These are phyloP conservation scores for Toxotes jaculatrix DNA, from an alignment of 2,113 vertebrate genomes.

Conservation along the genomic window DNA sequence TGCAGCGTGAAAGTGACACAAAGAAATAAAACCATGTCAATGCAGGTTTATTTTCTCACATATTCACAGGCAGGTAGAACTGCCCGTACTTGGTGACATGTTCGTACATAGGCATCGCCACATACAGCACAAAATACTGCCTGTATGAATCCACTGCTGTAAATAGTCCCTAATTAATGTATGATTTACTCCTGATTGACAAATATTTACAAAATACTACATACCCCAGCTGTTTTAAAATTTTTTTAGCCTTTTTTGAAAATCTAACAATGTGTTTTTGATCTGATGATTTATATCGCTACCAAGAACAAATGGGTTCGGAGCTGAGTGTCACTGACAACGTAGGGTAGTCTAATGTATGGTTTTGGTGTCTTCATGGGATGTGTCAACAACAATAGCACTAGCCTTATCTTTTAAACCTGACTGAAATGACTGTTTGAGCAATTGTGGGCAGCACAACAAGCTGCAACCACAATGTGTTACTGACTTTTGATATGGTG, in stretches of 20 bases:
- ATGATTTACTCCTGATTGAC: background rate
- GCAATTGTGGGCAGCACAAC: background rate
- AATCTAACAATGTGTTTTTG: background rate
- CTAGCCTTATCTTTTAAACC: background rate
- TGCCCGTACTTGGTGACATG: background rate
- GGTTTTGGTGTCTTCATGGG: background rate
- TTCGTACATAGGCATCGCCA: background rate
- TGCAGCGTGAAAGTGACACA: slow-evolving; percentile 55
- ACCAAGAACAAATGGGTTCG: background rate
- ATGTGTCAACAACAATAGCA: background rate
- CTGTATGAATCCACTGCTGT: background rate
- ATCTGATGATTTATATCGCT: background rate
- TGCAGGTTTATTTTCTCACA: background rate
- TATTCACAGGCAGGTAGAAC: slow-evolving; percentile 3
- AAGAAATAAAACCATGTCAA: slow-evolving; percentile 25
- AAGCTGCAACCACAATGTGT: background rate
- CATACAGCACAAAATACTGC: background rate
- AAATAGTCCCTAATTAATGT: background rate
- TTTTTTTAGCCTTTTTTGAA: background rate
- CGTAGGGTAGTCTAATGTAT: background rate
- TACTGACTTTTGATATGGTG: background rate
- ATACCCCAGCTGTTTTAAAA: background rate
- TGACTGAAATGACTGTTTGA: background rate
- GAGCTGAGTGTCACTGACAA: background rate
- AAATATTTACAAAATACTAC: background rate